A percentile compares a stretch with the other conserved stretches of the same genome.
These are phyloP conservation scores for Oreonectes daqikongensis DNA, from an alignment of 2,797 vertebrate species.

Conservation along the genomic window DNA sequence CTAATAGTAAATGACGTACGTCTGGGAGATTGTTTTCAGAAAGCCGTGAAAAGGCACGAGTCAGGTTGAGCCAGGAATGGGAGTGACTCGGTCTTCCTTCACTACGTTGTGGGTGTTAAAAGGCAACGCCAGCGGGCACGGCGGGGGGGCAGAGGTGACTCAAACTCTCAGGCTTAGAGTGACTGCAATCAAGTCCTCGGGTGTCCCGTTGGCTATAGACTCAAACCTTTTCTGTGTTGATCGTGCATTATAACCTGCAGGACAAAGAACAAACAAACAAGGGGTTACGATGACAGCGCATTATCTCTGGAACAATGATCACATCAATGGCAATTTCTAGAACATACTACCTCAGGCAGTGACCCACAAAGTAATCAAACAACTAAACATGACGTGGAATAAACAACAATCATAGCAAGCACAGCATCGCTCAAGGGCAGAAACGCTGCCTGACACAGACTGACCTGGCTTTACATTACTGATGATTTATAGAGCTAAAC, in stretches of 20 bases:
- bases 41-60: conserved; percentile 63
- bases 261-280: background rate
- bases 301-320: conserved; percentile 15
- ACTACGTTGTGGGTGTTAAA: conserved; percentile 63
- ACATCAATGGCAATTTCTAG: conserved; percentile 15
- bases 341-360: background rate
- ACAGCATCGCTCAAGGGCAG: background rate
- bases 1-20: conserved; percentile 71
- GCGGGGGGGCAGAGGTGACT: conserved; percentile 72
- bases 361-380: background rate
- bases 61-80: conserved; percentile 68
- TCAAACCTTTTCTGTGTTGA: conserved; percentile 93
- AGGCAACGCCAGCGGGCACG: conserved; percentile 58
- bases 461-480: conserved; percentile 1
- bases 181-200: conserved; percentile 93
- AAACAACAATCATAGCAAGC: background rate
- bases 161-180: conserved; percentile 97
- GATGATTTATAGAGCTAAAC: conserved; percentile 13
- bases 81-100: conserved; percentile 70
- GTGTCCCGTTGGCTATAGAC: conserved; percentile 94
- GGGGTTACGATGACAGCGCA: conserved; percentile 14
- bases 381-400: background rate
- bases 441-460: background rate
- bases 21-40: conserved; percentile 65
- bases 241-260: conserved; percentile 92